Percentiles rank a stretch among this genome's conserved stretches.
These are phyloP conservation scores for Spodoptera littoralis DNA, from an alignment of 2,888 invertebrate genomes.

Conservation along the genomic window DNA sequence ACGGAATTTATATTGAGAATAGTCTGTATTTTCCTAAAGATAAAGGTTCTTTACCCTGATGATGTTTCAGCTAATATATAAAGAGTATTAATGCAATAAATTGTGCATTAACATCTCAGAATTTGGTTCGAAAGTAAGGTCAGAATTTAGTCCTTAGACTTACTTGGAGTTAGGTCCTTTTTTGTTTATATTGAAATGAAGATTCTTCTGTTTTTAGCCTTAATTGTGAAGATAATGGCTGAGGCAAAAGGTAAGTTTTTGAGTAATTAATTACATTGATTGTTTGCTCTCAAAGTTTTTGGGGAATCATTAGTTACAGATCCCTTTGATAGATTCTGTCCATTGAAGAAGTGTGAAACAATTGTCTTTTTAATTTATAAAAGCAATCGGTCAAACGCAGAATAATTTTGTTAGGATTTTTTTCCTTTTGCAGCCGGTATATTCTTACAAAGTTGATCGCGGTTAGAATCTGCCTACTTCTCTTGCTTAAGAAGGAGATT, in stretches of 20 bases:
- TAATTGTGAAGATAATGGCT: constrained; percentile 37
- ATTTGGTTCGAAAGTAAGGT: constrained; percentile 7
- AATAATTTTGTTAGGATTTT: too few relatives aligned
- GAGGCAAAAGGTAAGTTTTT: constrained; percentile 39
- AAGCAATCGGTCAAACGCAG: too few relatives aligned
- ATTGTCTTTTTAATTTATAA: neutral
- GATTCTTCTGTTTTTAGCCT: constrained; percentile 28
- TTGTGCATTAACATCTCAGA: constrained; percentile 10
- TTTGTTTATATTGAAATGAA: constrained; percentile 34
- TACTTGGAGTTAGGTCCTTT: neutral
- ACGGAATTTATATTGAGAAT: constrained; percentile 16
- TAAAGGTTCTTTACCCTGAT: constrained; percentile 45
- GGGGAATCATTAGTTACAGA: neutral
- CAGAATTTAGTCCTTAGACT: neutral
- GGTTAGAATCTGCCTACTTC: too few relatives aligned
- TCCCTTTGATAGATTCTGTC: too few relatives aligned
- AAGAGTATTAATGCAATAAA: constrained; percentile 1
- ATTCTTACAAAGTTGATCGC: too few relatives aligned
- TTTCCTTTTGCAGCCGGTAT: too few relatives aligned
- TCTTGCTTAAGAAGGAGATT: too few relatives aligned
- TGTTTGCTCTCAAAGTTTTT: constrained; percentile 10
- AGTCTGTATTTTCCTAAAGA: constrained; percentile 33
- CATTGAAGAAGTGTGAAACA: neutral
- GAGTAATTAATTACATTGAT: neutral
- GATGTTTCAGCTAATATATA: constrained; percentile 24